Percentiles rank a stretch among this genome's conserved stretches.
Conservation (phyloP, 2,797 vertebrate species). For the Cichlasoma orientale region DNA sequence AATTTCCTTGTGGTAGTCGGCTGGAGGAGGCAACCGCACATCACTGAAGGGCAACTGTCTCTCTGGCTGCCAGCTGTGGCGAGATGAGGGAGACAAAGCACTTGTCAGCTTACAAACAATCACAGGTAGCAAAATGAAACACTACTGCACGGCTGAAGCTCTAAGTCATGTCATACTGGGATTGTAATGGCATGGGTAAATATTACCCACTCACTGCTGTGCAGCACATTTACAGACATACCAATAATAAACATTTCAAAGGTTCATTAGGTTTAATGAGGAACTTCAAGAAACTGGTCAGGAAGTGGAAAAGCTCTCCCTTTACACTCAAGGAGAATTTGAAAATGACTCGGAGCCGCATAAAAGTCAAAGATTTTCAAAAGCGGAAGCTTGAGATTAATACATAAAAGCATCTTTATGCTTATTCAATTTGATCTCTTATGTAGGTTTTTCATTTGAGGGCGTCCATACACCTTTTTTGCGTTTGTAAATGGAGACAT, state of each 20-base stretch:
- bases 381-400: background rate
- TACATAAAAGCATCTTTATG: background rate
- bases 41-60: constrained; percentile 92
- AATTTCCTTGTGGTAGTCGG: constrained; percentile 90
- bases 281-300: constrained; percentile 1
- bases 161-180: background rate
- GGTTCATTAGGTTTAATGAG: constrained; percentile 31
- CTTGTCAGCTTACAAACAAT: constrained; percentile 11
- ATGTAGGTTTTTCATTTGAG: background rate
- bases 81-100: constrained; percentile 8
- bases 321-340: constrained; percentile 1
- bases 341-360: background rate
- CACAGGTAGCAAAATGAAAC: background rate
- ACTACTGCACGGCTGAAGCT: background rate
- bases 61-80: constrained; percentile 90
- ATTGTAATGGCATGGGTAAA: background rate
- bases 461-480: background rate
- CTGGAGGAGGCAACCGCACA: constrained; percentile 89
- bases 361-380: background rate
- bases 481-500: too few relatives aligned
- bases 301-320: background rate
- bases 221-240: constrained; percentile 11
- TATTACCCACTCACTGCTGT: background rate
- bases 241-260: constrained; percentile 20
- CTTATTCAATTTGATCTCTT: background rate